These are phyloP conservation scores for Itoplectis maculator DNA, from an alignment of 2,888 invertebrate species.

Conservation along the genomic window DNA sequence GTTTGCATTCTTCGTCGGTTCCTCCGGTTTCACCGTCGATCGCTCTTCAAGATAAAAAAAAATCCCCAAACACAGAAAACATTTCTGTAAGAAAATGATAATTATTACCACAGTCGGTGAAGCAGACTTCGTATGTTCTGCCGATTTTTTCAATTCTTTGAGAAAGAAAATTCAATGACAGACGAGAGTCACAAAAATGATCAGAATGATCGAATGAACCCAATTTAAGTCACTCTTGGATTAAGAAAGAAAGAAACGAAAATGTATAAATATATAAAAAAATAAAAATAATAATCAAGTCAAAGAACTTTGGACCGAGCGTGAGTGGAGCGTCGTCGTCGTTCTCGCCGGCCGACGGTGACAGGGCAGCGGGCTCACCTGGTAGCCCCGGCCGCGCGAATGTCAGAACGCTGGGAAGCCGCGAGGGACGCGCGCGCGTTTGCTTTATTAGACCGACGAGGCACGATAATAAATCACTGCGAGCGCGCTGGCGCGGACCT, in stretches of 20 bases:
- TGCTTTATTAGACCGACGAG: slow-evolving; percentile 70
- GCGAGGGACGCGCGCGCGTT: slow-evolving; percentile 55
- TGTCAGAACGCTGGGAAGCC: slow-evolving; percentile 60
- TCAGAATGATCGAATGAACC: too few species aligned
- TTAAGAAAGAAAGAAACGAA: too few species aligned
- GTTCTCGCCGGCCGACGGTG: background rate
- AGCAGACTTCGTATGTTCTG: too few species aligned
- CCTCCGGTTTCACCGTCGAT: background rate
- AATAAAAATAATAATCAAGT: background rate
- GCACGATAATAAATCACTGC: slow-evolving; percentile 69
- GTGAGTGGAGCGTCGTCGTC: background rate
- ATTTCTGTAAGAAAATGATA: too few species aligned
- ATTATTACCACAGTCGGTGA: too few species aligned
- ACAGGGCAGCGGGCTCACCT: slow-evolving; percentile 40
- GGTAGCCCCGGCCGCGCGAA: slow-evolving; percentile 42
- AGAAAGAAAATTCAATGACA: too few species aligned
- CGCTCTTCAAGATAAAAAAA: background rate
- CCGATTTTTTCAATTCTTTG: too few species aligned
- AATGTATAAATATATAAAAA: too few species aligned
- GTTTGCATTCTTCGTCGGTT: too few species aligned
- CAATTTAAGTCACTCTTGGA: too few species aligned
- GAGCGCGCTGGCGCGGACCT: slow-evolving; percentile 28
- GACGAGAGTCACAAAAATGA: too few species aligned
- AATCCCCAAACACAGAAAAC: too few species aligned
- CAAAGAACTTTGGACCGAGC: background rate